Conservation (phyloP, 2,888 invertebrate species). For the Petrophora chlorosata region DNA sequence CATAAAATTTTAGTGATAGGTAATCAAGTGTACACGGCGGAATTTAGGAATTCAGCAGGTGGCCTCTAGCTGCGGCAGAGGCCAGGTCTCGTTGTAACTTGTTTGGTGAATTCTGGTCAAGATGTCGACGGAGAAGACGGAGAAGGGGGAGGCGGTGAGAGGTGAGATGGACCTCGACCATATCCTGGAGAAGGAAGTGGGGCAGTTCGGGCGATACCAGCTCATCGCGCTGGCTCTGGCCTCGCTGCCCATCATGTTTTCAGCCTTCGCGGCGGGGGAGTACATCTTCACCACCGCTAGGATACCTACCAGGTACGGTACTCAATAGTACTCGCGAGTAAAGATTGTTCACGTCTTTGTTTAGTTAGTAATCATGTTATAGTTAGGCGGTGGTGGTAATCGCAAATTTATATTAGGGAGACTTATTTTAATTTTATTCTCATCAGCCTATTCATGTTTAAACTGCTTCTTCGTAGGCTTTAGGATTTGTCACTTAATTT, state of each 20-base stretch:
- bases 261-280: slow-evolving; percentile 72
- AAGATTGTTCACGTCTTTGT: background rate
- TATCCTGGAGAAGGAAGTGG: slow-evolving; percentile 68
- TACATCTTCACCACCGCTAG: slow-evolving; percentile 76
- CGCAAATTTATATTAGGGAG: too few species aligned
- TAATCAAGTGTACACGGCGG: slow-evolving; percentile 3
- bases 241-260: slow-evolving; percentile 70
- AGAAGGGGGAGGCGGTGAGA: slow-evolving; percentile 20
- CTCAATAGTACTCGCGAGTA: background rate
- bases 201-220: slow-evolving; percentile 74
- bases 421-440: too few species aligned
- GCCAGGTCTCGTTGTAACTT: background rate
- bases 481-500: too few species aligned
- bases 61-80: slow-evolving; percentile 11
- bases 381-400: too few species aligned
- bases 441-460: too few species aligned
- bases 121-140: slow-evolving; percentile 52
- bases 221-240: slow-evolving; percentile 63
- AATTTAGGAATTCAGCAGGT: slow-evolving; percentile 10
- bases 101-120: too few species aligned
- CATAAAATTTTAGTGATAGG: slow-evolving; percentile 13
- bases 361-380: too few species aligned
- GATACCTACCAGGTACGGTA: slow-evolving; percentile 63
- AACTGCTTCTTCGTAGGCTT: too few species aligned
- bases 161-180: slow-evolving; percentile 61